A percentile compares a stretch with the other conserved stretches of the same genome.
phyloP scores from a whole-genome alignment of 1,140 invertebrate species.

The Euglossa dilemma region DNA sequence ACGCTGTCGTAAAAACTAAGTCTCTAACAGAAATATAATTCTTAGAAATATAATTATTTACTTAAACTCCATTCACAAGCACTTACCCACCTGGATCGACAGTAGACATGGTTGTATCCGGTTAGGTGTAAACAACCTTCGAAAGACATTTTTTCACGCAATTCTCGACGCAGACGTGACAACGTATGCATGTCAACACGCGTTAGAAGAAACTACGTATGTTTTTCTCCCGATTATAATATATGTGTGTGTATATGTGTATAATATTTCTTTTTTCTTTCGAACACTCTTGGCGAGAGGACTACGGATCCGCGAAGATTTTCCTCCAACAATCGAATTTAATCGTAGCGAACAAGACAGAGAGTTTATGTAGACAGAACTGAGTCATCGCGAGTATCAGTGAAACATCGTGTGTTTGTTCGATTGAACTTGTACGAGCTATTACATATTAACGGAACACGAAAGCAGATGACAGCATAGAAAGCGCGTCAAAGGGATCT shows the following conservation, averaged over 20 bases:
- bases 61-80: constrained; percentile 61
- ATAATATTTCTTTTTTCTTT: not conserved
- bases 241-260: no score
- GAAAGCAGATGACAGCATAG: constrained; percentile 59
- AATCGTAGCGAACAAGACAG: not conserved
- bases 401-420: constrained; percentile 17
- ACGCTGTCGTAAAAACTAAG: constrained; percentile 43
- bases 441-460: constrained; percentile 57
- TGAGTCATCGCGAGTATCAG: not conserved
- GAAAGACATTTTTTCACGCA: constrained; percentile 53
- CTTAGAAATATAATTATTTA: constrained; percentile 39
- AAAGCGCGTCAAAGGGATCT: constrained; percentile 43
- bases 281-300: not conserved
- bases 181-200: constrained; percentile 23
- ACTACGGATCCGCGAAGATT: not conserved
- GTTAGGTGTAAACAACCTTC: constrained; percentile 69
- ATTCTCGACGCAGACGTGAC: constrained; percentile 15
- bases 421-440: constrained; percentile 38
- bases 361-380: not conserved
- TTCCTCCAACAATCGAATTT: not conserved
- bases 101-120: constrained; percentile 80
- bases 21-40: constrained; percentile 54
- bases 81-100: constrained; percentile 80
- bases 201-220: constrained; percentile 27
- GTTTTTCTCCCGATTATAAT: not conserved